Evolutionary conservation across 1,140 invertebrate species (phyloP), one percentile per base, ranked within the genome.

Genomic region (Brachionus calyciflorus): DNA sequence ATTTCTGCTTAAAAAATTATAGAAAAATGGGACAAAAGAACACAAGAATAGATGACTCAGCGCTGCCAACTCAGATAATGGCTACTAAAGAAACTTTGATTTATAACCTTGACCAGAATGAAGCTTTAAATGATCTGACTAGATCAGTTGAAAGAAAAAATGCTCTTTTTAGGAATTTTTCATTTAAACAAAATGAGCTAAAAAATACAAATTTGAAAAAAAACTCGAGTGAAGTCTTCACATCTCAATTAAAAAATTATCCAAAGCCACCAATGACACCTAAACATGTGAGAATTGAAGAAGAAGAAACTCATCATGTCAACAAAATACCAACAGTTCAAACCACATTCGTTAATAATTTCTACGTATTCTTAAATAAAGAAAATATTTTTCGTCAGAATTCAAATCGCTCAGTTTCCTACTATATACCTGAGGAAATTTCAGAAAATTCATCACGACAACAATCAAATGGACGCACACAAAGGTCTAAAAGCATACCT

Each of bases 11-110:
- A n/a, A n/a, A n/a, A n/a, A n/a, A n/a, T n/a, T n/a, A n/a, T n/a
- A n/a, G n/a, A n/a, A n/a, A n/a, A 60, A 65, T 65, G 60, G 60
- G 60, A 1, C 60, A 65, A 44, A 65, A 65, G 44, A 65, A 44
- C 12, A 65, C 37, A 24, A 24, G 60, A 65, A 44, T 65, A 19
- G 40, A 44, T 14, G 41, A 65, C 44, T 24, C 41, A 4, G 17
- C 33, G 24, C 30, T 65, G 21, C 19, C 19, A 65, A 3, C 41
- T n/a, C 37, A 70, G 24, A 46, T 48, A 14, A 40, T 21, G 17
- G 4, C 41, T 7, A 51, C 21, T 1, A 48, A 70, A 48, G 65
- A 70, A 46, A 17, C 7, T 49, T 12, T 33, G n/a, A 19, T 19
- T 1, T 14, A 30, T 10, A 9, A 70, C 21, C 12, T 30, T 26